Evolutionary conservation across 30 jellyfish, hydroid and myxozoan species (phyloP).

Genomic region (Cassiopea andromeda): DNA sequence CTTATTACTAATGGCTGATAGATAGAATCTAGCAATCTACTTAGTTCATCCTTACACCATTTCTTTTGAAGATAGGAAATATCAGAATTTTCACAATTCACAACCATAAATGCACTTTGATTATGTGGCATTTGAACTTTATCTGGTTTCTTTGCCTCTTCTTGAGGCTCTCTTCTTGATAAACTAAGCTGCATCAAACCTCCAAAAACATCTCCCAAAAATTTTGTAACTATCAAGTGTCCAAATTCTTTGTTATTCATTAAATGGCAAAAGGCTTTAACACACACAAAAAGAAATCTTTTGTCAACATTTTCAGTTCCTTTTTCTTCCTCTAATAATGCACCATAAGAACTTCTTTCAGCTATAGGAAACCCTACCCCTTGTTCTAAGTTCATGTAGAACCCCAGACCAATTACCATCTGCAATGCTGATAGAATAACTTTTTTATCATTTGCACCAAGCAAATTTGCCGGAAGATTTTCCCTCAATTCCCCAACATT

Average conservation of each 20-base stretch:
- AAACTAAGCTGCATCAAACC: conserved; percentile 64
- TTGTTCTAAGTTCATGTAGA: conserved; percentile 16
- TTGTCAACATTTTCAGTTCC: neutral
- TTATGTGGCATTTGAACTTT: neutral
- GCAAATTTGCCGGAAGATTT: neutral
- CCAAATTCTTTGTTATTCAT: conserved; percentile 23
- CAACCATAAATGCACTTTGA: neutral
- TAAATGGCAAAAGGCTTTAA: conserved; percentile 10
- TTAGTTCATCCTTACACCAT: conserved; percentile 72
- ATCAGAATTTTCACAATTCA: neutral
- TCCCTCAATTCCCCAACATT: neutral
- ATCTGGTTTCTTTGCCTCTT: neutral
- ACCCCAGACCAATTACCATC: conserved; percentile 29
- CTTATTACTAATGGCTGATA: conserved; percentile 77
- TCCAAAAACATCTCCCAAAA: conserved; percentile 48
- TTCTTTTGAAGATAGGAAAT: conserved; percentile 73
- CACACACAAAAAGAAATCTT: conserved; percentile 28
- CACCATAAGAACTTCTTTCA: conserved; percentile 38
- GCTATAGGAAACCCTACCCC: conserved; percentile 35
- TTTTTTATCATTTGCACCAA: conserved; percentile 57
- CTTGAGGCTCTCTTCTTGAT: neutral
- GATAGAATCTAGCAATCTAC: conserved; percentile 10
- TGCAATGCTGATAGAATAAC: conserved; percentile 33
- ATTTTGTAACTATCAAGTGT: conserved; percentile 13
- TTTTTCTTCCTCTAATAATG: conserved; percentile 31